Evolutionary conservation across 2,888 invertebrate species (phyloP), one percentile per base, ranked within the genome.

Genomic region (Mycogona germanica): DNA sequence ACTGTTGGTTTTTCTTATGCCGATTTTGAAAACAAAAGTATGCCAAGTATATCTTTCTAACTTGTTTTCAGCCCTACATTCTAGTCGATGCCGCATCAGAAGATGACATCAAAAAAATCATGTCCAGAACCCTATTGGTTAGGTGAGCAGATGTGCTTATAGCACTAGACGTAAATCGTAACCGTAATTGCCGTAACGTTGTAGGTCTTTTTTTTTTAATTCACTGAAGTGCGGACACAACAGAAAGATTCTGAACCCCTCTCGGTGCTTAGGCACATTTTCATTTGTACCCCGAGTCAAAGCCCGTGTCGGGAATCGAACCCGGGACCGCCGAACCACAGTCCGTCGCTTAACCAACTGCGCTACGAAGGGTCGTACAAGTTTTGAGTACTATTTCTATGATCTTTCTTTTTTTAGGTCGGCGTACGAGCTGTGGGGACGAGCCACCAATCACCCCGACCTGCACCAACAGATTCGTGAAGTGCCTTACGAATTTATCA

Each of bases 121-220:
- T 87, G n/a, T 83, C 81, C 40, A 75, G 93, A 58, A 85, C 87
- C 1, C 78, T 93, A 19, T 77, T 85, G 1, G 66, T 91, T 26
- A 79, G 83, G 63, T 84, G 79, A 59, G 81, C n/a, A n/a, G n/a
- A n/a, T n/a, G n/a, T n/a, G n/a, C n/a, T n/a, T n/a, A n/a, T n/a
- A n/a, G n/a, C n/a, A n/a, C n/a, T n/a, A n/a, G n/a, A n/a, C n/a
- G n/a, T n/a, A n/a, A n/a, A n/a, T n/a, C n/a, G n/a, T n/a, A n/a
- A n/a, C n/a, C n/a, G n/a, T n/a, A n/a, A n/a, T n/a, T n/a, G n/a
- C n/a, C n/a, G n/a, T n/a, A n/a, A n/a, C n/a, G n/a, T n/a, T n/a
- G n/a, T n/a, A n/a, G n/a, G n/a, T n/a, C n/a, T n/a, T n/a, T n/a
- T n/a, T n/a, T n/a, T n/a, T n/a, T n/a, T n/a, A n/a, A n/a, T n/a